Percentiles rank a stretch among this genome's conserved stretches.
phyloP scores from a whole-genome alignment of 2,113 vertebrate genomes.

The Ceuthmochares aereus region DNA sequence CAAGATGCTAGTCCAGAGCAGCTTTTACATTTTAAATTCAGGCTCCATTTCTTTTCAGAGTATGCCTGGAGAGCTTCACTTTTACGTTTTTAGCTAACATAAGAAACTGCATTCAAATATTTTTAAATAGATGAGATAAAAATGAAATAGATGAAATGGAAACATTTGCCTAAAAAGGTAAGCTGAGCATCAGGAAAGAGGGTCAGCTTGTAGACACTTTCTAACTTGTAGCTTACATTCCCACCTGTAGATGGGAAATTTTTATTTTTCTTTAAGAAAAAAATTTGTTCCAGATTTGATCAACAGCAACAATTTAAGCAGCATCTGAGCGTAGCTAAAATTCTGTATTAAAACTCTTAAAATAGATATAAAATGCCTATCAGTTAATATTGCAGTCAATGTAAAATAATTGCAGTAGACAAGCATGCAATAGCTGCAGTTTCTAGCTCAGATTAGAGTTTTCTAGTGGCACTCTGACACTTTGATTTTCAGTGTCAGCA shows the following conservation, averaged over 20 bases:
- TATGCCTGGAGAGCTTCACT: background rate
- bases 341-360: background rate
- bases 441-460: background rate
- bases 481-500: background rate
- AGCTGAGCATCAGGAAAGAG: background rate
- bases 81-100: background rate
- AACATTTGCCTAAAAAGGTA: background rate
- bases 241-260: background rate
- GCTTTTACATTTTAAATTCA: background rate
- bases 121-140: background rate
- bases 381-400: background rate
- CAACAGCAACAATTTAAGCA: background rate
- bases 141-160: background rate
- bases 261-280: background rate
- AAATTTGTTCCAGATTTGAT: background rate
- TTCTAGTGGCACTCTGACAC: background rate
- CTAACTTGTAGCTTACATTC: background rate
- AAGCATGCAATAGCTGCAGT: background rate
- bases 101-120: background rate
- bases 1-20: background rate
- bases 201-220: background rate
- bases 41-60: background rate
- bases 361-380: background rate
- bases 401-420: background rate
- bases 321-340: background rate